Conservation (phyloP, 2,888 invertebrate species). For the Acrobasis repandana region DNA sequence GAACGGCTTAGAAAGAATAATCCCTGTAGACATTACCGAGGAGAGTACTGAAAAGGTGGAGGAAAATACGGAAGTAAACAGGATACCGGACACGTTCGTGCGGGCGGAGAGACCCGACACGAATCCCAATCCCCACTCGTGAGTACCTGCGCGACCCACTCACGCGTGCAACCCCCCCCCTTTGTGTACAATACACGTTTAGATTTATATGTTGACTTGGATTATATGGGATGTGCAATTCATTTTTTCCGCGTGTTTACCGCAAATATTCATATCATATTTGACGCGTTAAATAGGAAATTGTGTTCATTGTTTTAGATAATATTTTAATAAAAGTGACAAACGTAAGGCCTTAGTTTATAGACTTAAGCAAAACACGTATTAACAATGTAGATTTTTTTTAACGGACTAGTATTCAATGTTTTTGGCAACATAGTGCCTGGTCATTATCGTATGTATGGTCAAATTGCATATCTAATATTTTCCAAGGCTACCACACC, state of each 20-base stretch:
- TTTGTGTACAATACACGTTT: conserved; percentile 34
- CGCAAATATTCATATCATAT: too few species aligned
- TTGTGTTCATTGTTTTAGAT: too few species aligned
- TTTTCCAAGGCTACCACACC: conserved; percentile 29
- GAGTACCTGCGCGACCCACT: conserved; percentile 65
- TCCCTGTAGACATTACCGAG: conserved; percentile 24
- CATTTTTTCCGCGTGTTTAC: not conserved
- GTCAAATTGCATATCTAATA: conserved; percentile 11
- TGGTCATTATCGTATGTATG: too few species aligned
- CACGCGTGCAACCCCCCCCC: conserved; percentile 59
- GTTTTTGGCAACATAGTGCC: too few species aligned
- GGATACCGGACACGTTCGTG: conserved; percentile 49
- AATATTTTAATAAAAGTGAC: too few species aligned
- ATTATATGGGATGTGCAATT: conserved; percentile 6
- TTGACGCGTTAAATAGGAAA: too few species aligned
- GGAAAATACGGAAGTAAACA: conserved; percentile 20
- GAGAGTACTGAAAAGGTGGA: conserved; percentile 23
- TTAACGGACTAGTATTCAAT: too few species aligned
- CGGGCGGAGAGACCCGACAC: conserved; percentile 63
- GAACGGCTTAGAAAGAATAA: conserved; percentile 25
- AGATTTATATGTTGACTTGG: conserved; percentile 25
- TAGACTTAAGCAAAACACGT: too few species aligned
- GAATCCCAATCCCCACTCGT: conserved; percentile 79
- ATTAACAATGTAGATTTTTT: too few species aligned
- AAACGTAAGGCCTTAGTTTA: too few species aligned